Conservation (phyloP, 2,113 vertebrate genomes). For the Pelusios castaneus region DNA sequence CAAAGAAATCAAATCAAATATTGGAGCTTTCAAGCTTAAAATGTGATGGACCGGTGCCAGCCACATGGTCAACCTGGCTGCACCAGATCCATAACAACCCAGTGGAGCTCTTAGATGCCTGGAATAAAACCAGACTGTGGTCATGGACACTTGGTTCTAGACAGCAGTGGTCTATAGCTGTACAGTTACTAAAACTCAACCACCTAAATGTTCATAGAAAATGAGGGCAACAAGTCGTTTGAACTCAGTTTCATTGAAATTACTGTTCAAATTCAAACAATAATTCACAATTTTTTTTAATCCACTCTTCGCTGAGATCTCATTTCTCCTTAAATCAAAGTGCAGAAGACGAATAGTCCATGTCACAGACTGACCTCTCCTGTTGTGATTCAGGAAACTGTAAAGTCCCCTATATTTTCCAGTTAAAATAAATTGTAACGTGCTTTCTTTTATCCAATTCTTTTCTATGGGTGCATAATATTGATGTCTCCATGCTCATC, state of each 20-base stretch:
- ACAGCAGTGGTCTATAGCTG: background rate
- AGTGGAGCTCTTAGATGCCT: background rate
- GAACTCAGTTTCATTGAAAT: background rate
- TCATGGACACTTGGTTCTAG: background rate
- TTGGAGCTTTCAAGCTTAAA: background rate
- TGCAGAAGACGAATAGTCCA: background rate
- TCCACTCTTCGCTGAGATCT: background rate
- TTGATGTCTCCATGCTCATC: background rate
- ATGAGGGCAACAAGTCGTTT: background rate
- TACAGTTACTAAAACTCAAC: background rate
- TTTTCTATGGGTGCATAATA: background rate
- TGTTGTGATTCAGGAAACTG: slow-evolving; percentile 14
- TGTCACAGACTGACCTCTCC: background rate
- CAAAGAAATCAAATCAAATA: background rate
- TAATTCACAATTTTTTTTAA: background rate
- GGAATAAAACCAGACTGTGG: background rate
- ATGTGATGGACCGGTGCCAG: background rate
- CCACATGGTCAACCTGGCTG: background rate
- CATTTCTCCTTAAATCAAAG: slow-evolving; percentile 16
- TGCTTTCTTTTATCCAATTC: background rate
- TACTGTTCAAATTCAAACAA: background rate
- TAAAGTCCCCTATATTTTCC: slow-evolving; percentile 33
- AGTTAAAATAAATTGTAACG: slow-evolving; percentile 27
- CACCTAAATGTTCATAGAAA: background rate
- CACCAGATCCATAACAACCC: background rate